A percentile compares a stretch with the other conserved stretches of the same genome.
Evolutionary conservation across 2,113 vertebrate genomes (phyloP).

Genomic region (Cavia porcellus): DNA sequence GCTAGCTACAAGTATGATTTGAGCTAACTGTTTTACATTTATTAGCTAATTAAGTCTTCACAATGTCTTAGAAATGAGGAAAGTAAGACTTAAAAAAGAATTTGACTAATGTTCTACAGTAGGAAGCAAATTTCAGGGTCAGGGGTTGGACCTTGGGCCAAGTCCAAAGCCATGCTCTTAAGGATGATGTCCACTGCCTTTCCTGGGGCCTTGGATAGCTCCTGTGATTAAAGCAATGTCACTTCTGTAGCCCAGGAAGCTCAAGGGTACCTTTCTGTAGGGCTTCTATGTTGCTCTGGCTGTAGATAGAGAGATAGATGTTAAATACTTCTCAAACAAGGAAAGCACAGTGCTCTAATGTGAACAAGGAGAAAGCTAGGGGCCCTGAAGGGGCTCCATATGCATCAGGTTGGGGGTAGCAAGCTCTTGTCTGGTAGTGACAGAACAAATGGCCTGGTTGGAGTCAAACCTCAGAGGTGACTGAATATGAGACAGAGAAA

Average conservation of each 20-base stretch:
- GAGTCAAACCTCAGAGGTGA: conserved; percentile 26
- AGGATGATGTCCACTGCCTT: background rate
- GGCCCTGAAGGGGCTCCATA: background rate
- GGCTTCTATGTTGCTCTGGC: background rate
- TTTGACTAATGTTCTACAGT: conserved; percentile 22
- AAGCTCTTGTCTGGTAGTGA: too few species aligned
- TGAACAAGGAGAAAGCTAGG: background rate
- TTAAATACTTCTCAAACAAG: background rate
- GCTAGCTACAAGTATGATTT: background rate
- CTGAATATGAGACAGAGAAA: background rate
- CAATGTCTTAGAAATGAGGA: background rate
- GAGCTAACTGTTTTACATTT: background rate
- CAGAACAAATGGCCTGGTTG: background rate
- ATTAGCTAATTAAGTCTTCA: background rate
- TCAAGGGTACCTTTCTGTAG: background rate
- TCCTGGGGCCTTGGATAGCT: background rate
- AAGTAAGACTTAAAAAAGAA: background rate
- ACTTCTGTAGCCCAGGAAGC: background rate
- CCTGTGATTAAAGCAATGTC: background rate
- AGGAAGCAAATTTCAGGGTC: conserved; percentile 46
- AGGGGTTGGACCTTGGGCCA: conserved; percentile 5
- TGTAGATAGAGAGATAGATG: background rate
- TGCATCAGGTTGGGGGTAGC: too few species aligned
- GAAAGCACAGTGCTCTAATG: background rate
- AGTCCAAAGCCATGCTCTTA: background rate